Evolutionary conservation across 2,797 vertebrate species (phyloP).

Genomic region (Enteromius mattozi): DNA sequence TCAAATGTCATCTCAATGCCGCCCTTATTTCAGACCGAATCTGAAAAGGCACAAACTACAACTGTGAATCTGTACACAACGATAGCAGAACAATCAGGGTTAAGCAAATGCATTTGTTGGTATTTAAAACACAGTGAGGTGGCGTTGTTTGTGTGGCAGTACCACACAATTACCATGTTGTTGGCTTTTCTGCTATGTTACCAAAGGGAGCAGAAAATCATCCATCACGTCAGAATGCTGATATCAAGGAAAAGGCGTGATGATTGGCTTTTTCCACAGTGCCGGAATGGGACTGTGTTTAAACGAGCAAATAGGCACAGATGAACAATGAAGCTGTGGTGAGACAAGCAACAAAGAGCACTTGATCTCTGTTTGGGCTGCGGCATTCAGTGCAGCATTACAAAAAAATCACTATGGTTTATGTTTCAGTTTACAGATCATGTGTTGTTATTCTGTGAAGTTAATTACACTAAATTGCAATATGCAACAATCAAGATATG

Average conservation of each 20-base stretch:
- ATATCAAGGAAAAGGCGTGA: constrained; percentile 14
- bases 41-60: constrained; percentile 40
- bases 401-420: background rate
- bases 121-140: constrained; percentile 17
- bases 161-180: constrained; percentile 15
- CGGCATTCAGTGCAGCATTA: background rate
- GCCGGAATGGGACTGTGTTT: constrained; percentile 29
- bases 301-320: constrained; percentile 12
- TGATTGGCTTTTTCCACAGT: constrained; percentile 24
- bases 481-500: background rate
- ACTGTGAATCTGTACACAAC: constrained; percentile 23
- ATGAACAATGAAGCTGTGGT: constrained; percentile 53
- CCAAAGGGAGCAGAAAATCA: constrained; percentile 15
- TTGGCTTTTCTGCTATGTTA: background rate
- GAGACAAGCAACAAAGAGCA: constrained; percentile 55
- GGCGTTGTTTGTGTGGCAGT: background rate
- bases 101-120: constrained; percentile 6
- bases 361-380: constrained; percentile 46
- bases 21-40: constrained; percentile 40
- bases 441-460: background rate
- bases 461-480: background rate
- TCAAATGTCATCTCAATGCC: constrained; percentile 46
- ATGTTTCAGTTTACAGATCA: background rate
- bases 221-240: constrained; percentile 22
- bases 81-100: constrained; percentile 21